A percentile compares a stretch with the other conserved stretches of the same genome.
Conservation (phyloP, 2,888 invertebrate species). For the Xanthorhoe designata region DNA sequence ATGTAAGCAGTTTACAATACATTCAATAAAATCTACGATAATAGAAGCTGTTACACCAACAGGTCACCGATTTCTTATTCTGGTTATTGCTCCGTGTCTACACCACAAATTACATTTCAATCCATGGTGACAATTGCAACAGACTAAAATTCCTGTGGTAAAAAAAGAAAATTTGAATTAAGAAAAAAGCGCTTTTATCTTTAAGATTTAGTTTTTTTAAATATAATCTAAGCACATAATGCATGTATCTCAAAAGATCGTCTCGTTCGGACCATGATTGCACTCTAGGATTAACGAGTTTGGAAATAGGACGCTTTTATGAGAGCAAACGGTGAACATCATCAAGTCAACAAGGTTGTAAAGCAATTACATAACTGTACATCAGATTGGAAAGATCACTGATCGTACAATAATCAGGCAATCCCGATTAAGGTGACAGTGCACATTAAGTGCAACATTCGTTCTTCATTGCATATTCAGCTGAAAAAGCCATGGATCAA, state of each 20-base stretch:
- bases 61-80: constrained; percentile 22
- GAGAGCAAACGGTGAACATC: constrained; percentile 37
- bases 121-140: constrained; percentile 24
- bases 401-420: constrained; percentile 25
- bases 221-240: too few species aligned
- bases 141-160: constrained; percentile 34
- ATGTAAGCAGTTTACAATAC: background rate
- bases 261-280: constrained; percentile 49
- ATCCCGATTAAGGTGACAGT: constrained; percentile 27
- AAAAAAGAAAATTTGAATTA: constrained; percentile 25
- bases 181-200: constrained; percentile 13
- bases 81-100: constrained; percentile 29
- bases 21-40: background rate
- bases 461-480: background rate
- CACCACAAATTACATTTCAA: constrained; percentile 31
- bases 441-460: constrained; percentile 21
- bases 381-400: constrained; percentile 36
- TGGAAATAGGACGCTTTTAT: constrained; percentile 37
- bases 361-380: constrained; percentile 34
- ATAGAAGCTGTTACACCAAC: constrained; percentile 5
- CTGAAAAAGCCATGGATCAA: background rate
- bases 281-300: constrained; percentile 36
- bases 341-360: constrained; percentile 30
- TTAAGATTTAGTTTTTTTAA: constrained; percentile 7
- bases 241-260: constrained; percentile 51